Evolutionary conservation across 2,797 vertebrate genomes (phyloP), one percentile per base, ranked within the genome.

Genomic region (Siniperca undulata): DNA sequence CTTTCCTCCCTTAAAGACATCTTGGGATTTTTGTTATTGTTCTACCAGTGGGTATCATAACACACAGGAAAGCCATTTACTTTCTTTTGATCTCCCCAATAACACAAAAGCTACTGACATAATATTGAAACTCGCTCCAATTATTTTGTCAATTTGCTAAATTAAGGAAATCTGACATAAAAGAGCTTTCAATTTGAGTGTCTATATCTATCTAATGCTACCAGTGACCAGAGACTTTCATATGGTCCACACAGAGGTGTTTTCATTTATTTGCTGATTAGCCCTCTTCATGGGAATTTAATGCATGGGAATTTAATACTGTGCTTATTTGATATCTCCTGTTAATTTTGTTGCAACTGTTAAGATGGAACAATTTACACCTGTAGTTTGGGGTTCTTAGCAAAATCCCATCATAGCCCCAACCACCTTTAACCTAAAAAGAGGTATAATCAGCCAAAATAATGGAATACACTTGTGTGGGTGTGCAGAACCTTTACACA

Each of bases 121-220:
- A 52, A 53, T 40, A 80, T 19, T 74, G 10, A 79, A 80, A 42
- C 13, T 53, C 20, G 56, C 44, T 61, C 34, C 17, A 55, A 19
- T 88, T 80, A 84, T 81, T 77, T 69, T 75, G 78, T 83, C 82
- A 72, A 65, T 82, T 81, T 70, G 53, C 46, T 62, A 70, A 83
- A 89, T 86, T 72, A 72, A 82, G 34, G 20, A 44, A 68, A 60
- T 70, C 61, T 46, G 30, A 68, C 34, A 68, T 58, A 60, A 72
- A 87, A 78, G 42, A 36, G 12, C 20, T 68, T 69, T 66, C 60
- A 83, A 78, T 69, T 48, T 34, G 59, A 83, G 74, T 59, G 50
- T 36, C 69, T 52, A 24, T n/a, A 48, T 30, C 7, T 34, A 53
- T 59, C 16, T 44, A 12, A 78, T 30, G 9, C 22, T 48, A 44